These are phyloP conservation scores for Parauchenoglanis ngamensis DNA, from an alignment of 2,797 vertebrate genomes.

Conservation along the genomic window DNA sequence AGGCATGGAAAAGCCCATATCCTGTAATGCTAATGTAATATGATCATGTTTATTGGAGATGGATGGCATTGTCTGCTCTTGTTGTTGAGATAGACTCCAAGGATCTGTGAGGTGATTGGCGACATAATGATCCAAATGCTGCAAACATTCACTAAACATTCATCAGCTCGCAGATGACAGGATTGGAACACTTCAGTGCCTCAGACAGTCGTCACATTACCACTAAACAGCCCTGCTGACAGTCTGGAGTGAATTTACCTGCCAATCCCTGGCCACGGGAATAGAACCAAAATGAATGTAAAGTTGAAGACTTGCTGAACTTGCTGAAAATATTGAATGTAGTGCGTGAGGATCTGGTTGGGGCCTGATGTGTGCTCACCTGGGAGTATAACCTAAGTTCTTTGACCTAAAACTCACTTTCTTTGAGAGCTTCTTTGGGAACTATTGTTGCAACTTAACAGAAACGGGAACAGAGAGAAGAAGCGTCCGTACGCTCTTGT, in stretches of 20 bases:
- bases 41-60: slow-evolving; percentile 46
- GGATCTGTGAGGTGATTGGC: slow-evolving; percentile 52
- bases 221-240: slow-evolving; percentile 35
- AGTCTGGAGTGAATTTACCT: slow-evolving; percentile 30
- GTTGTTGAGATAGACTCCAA: slow-evolving; percentile 32
- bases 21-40: slow-evolving; percentile 50
- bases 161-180: slow-evolving; percentile 44
- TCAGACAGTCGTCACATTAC: slow-evolving; percentile 38
- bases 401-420: not conserved
- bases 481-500: not conserved
- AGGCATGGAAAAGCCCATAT: slow-evolving; percentile 40
- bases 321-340: not conserved
- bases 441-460: not conserved
- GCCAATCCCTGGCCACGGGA: slow-evolving; percentile 6
- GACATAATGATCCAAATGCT: slow-evolving; percentile 53
- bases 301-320: slow-evolving; percentile 14
- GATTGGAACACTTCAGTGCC: not conserved
- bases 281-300: slow-evolving; percentile 9
- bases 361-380: not conserved
- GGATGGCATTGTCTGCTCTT: slow-evolving; percentile 45
- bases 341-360: not conserved
- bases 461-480: not conserved
- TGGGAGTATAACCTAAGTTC: not conserved
- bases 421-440: not conserved
- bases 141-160: slow-evolving; percentile 51